phyloP scores from a whole-genome alignment of 2,888 invertebrate species.

The Seira ritae region DNA sequence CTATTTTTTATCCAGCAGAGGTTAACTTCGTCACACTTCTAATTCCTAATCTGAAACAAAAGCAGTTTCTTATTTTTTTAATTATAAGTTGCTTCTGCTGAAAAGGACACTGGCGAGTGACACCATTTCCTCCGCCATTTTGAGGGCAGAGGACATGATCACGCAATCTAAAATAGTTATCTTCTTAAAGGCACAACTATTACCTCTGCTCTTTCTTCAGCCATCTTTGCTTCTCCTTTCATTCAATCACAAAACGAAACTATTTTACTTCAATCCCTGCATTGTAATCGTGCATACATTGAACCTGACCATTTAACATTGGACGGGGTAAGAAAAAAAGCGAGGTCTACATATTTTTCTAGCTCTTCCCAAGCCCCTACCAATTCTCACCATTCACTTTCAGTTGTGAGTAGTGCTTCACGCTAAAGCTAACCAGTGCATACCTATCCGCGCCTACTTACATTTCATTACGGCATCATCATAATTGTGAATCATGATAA shows the following conservation, averaged over 20 bases:
- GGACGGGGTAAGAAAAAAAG: not conserved
- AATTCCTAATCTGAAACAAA: no score
- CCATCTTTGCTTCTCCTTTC: not conserved
- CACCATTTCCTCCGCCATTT: no score
- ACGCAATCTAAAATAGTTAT: not conserved
- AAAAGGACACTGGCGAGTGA: no score
- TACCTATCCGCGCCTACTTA: not conserved
- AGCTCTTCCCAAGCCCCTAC: not conserved
- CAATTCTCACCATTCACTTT: not conserved
- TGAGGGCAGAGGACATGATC: not conserved
- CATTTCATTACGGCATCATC: not conserved
- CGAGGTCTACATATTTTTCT: conserved; percentile 5
- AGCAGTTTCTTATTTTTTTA: no score
- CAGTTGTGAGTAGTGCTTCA: not conserved
- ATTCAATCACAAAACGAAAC: not conserved
- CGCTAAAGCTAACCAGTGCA: not conserved
- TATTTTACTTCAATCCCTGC: not conserved
- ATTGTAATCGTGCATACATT: not conserved
- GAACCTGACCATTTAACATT: conserved; percentile 6
- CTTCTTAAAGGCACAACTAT: no score
- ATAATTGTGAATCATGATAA: no score
- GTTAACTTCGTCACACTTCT: not conserved
- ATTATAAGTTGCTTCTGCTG: no score
- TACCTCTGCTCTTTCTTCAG: not conserved
- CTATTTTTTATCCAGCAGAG: not conserved